Conservation (phyloP, 2,797 vertebrate species). For the Monodelphis domestica region DNA sequence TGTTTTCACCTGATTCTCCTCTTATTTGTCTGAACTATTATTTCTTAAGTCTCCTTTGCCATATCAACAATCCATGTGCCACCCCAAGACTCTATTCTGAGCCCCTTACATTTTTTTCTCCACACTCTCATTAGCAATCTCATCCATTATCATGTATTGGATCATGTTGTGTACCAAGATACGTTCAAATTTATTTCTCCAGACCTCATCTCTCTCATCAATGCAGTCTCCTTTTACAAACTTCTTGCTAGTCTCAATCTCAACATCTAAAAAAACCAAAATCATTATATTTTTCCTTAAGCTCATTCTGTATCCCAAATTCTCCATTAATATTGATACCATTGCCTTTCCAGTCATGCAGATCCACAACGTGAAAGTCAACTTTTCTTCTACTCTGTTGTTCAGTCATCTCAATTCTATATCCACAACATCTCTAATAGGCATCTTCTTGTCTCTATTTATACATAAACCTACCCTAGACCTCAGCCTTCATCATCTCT, state of each 20-base stretch:
- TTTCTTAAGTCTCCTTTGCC: background rate
- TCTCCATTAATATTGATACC: background rate
- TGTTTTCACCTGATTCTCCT: background rate
- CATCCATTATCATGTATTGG: background rate
- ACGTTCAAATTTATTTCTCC: background rate
- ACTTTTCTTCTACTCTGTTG: background rate
- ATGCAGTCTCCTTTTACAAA: background rate
- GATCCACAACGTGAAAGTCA: background rate
- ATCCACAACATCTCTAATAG: background rate
- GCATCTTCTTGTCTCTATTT: background rate
- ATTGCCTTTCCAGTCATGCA: background rate
- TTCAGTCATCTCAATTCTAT: background rate
- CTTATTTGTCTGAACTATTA: background rate
- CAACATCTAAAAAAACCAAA: background rate
- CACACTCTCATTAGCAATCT: background rate
- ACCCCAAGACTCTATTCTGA: background rate
- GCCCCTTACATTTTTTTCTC: background rate
- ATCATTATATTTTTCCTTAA: background rate
- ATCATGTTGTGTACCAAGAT: background rate
- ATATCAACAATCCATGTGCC: background rate
- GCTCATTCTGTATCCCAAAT: background rate
- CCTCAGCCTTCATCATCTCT: background rate
- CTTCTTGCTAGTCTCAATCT: background rate
- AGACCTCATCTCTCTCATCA: background rate
- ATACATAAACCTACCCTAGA: background rate